Base-by-base conservation (phyloP, 1,140 invertebrate genomes). In the Drosophila simulans region DNA sequence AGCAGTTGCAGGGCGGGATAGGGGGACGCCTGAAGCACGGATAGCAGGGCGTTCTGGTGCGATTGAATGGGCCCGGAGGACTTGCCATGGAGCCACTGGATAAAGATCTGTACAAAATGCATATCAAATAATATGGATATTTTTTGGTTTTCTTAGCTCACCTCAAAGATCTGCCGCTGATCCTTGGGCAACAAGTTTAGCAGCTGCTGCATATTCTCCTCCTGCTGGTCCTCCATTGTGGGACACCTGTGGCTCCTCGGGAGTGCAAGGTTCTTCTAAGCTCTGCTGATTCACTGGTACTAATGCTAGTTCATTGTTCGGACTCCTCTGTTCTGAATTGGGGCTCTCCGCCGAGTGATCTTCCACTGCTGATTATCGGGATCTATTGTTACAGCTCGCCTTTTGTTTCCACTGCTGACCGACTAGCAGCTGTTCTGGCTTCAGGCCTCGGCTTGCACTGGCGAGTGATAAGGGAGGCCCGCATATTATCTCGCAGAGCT, bases 1-100 rank as follows among this genome's bases (percentile, higher is more conserved):
- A 90, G 55, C 35, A 90, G 60, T 43, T 81, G 72, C 2, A 90
- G 57, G 25, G 68, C 58, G 7, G 85, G 85, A 76, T 90, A 90
- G 5, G 85, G 81, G 0, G 42, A 53, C 0, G 27, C 7, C 1
- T 63, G 20, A 0, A 90, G 56, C 3, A 76, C 17, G 1, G 46
- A 5, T 45, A 73, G 53, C 13, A 90, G 7, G 8, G 27, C 52
- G 22, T 69, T 65, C n/a, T 69, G 52, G 11, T 76, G 48, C 1
- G 25, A 17, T 7, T 75, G 59, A 8, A 59, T 37, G 2, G 68
- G 7, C 10, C 46, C 48, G 3, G 5, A n/a, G 15, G 27, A 37
- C 15, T 42, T 73, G 4, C 72, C 80, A 42, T 40, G 35, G 4
- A 90, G 48, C 55, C 53, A 40, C 40, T 83, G 59, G 10, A 90